Base-by-base conservation (phyloP, 2,888 invertebrate genomes). In the Sclerodermus sp. region DNA sequence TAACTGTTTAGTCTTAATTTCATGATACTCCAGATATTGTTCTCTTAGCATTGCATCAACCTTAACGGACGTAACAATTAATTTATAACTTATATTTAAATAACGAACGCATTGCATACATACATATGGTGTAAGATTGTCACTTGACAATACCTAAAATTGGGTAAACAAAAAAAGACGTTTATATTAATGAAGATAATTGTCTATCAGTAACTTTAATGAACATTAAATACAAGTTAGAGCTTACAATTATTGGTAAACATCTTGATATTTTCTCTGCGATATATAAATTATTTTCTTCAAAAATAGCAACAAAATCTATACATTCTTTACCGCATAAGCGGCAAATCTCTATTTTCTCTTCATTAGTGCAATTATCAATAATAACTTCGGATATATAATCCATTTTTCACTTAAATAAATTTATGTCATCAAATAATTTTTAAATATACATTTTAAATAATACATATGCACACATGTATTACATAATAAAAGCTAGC, bases 11-110 rank as follows among this genome's bases (percentile, higher is more conserved):
- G 4, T n/a, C 17, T 34, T 17, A 17, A 36, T n/a, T 18, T 17
- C 23, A 1, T 18, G 40, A 10, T 23, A 15, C 23, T 47, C 45
- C 15, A 45, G 37, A 9, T 58, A 38, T 42, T 55, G 51, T 8
- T 57, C 46, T 44, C 62, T 47, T 1, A 66, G 46, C 5, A 53
- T 23, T n/a, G 41, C 48, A 45, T 68, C 67, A 1, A 57, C 52
- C 55, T 58, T 57, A 12, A 62, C 16, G 17, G 58, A 60, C 13
- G 50, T 60, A 9, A 58, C 47, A 34, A 62, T 57, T 1, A 68
- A 45, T 42, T 64, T 65, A 47, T 67, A 64, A 54, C 66, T 65
- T 8, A 63, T 62, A 42, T 68, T 67, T 30, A 68, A 51, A 15
- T 57, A 60, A 17, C 53, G 53, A 14, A 65, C 51, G 43, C 68